Evolutionary conservation across 2,888 invertebrate genomes (phyloP).

Genomic region (Drosophila hawaiiensis): DNA sequence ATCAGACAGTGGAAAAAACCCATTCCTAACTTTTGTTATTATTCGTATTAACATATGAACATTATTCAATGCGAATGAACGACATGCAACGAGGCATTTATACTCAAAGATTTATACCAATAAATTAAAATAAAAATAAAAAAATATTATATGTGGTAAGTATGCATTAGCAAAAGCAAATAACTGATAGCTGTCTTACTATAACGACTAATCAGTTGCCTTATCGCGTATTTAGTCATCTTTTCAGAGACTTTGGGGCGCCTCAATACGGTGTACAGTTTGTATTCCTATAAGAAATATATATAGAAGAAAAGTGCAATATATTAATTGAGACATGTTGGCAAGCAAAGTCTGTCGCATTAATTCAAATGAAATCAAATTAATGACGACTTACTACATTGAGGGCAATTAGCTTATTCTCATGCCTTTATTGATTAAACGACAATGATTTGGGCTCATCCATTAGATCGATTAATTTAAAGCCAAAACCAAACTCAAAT

Average conservation of each 20-base stretch:
- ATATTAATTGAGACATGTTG: constrained; percentile 20
- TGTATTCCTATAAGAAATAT: neutral
- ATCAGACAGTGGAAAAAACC: constrained; percentile 3
- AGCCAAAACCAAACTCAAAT: neutral
- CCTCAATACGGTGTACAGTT: constrained; percentile 11
- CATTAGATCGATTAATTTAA: neutral
- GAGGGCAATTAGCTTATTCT: neutral
- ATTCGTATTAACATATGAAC: neutral
- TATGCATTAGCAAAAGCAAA: neutral
- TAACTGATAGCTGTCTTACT: constrained; percentile 11
- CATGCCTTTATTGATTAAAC: neutral
- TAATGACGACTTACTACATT: constrained; percentile 5
- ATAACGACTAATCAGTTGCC: constrained; percentile 18
- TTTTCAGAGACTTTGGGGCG: constrained; percentile 28
- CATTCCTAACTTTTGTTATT: neutral
- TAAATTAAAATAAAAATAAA: neutral
- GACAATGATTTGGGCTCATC: neutral
- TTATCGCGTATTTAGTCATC: constrained; percentile 5
- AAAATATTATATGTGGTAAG: neutral
- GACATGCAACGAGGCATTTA: neutral
- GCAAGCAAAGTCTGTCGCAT: constrained; percentile 11
- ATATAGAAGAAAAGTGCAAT: constrained; percentile 4
- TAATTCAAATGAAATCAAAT: constrained; percentile 17
- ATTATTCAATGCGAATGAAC: neutral
- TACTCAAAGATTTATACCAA: constrained; percentile 4